Evolutionary conservation across 2,797 vertebrate genomes (phyloP).

Genomic region (Sebastes diploproa): DNA sequence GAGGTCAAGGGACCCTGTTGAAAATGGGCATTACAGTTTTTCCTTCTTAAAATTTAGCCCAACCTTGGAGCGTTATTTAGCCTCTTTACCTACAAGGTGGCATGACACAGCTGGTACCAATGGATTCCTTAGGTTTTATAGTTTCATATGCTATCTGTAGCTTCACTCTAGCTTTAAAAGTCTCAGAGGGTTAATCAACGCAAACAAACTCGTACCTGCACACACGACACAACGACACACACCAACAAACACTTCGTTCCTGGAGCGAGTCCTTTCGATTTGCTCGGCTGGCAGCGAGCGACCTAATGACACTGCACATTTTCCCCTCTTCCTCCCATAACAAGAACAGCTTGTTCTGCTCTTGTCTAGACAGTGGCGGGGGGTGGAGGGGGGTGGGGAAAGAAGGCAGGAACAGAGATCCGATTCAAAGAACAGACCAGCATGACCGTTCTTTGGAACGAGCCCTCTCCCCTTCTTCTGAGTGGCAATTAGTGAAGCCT

Average conservation of each 20-base stretch:
- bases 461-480: conserved; percentile 73
- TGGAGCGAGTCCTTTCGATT: conserved; percentile 48
- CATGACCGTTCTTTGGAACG: conserved; percentile 73
- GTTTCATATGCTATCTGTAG: too few species aligned
- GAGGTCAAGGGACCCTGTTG: too few species aligned
- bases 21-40: too few species aligned
- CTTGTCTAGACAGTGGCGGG: conserved; percentile 75
- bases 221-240: background rate
- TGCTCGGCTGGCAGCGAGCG: conserved; percentile 48
- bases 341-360: conserved; percentile 75
- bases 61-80: too few species aligned
- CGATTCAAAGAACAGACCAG: conserved; percentile 77
- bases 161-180: too few species aligned
- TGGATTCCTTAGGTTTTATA: too few species aligned
- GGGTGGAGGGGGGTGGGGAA: background rate
- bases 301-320: conserved; percentile 74
- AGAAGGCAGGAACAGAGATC: conserved; percentile 51
- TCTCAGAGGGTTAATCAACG: background rate
- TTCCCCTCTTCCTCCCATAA: conserved; percentile 69
- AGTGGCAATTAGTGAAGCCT: conserved; percentile 80
- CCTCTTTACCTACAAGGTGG: too few species aligned
- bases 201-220: background rate
- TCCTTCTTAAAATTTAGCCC: too few species aligned
- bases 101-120: too few species aligned
- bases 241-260: conserved; percentile 39